A percentile compares a stretch with the other conserved stretches of the same genome.
phyloP scores from a whole-genome alignment of 2,113 vertebrate species.

The Phocoena sinus region DNA sequence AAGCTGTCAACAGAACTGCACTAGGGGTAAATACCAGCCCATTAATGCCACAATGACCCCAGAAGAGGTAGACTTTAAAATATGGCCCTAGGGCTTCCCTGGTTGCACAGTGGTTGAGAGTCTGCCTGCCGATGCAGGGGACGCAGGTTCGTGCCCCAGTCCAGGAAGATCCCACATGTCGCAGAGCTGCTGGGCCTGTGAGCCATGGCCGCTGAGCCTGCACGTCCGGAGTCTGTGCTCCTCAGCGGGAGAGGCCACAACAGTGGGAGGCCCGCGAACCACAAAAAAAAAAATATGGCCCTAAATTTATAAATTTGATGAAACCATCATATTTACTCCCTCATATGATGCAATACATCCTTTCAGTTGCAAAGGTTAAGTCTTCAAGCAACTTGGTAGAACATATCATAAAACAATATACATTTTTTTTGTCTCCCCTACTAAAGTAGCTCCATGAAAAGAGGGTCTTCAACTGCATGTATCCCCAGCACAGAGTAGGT shows the following conservation, averaged over 20 bases:
- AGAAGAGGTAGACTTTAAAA: not conserved
- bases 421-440: not conserved
- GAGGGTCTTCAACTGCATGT: not conserved
- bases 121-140: no score
- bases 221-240: rapidly evolving
- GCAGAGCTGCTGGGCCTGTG: rapidly evolving
- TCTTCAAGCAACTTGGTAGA: not conserved
- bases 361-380: not conserved
- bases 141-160: no score
- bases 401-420: not conserved
- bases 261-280: no score
- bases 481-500: not conserved
- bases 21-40: not conserved
- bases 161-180: no score
- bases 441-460: not conserved
- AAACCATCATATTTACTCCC: not conserved
- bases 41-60: not conserved
- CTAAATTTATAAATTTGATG: not conserved
- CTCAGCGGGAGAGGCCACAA: no score
- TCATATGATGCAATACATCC: not conserved
- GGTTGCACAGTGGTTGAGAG: no score
- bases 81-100: not conserved
- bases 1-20: not conserved
- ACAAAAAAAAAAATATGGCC: no score
- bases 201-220: no score